Evolutionary conservation across 2,797 vertebrate species (phyloP).

Genomic region (Sardinella longiceps): DNA sequence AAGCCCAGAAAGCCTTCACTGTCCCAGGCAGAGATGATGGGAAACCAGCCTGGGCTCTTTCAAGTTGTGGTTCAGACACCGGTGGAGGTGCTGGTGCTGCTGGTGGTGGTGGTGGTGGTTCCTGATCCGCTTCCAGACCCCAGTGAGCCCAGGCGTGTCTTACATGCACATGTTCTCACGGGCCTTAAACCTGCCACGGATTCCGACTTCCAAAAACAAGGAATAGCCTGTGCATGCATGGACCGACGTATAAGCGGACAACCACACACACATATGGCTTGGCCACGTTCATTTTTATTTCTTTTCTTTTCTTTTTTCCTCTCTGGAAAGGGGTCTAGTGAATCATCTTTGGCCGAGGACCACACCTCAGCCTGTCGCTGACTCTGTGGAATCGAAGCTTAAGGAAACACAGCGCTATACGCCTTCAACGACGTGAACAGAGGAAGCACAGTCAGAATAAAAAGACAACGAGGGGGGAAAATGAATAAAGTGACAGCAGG

Average conservation of each 20-base stretch:
- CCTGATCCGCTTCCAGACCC: not conserved
- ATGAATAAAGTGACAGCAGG: conserved; percentile 45
- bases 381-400: conserved; percentile 52
- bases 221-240: not conserved
- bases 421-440: conserved; percentile 25
- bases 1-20: not conserved
- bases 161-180: not conserved
- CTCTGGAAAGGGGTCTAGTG: not conserved
- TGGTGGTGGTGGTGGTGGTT: not conserved
- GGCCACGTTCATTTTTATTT: not conserved
- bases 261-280: not conserved
- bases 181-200: not conserved
- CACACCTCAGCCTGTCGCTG: conserved; percentile 28
- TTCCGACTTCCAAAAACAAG: not conserved
- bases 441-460: conserved; percentile 46
- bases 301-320: not conserved
- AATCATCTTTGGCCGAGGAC: conserved; percentile 19
- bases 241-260: not conserved
- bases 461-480: conserved; percentile 32
- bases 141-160: not conserved
- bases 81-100: not conserved
- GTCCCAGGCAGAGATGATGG: not conserved
- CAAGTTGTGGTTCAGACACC: not conserved
- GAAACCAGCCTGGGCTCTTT: not conserved
- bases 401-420: conserved; percentile 49